Evolutionary conservation across 2,113 vertebrate genomes (phyloP).

Genomic region (Apteryx owenii): DNA sequence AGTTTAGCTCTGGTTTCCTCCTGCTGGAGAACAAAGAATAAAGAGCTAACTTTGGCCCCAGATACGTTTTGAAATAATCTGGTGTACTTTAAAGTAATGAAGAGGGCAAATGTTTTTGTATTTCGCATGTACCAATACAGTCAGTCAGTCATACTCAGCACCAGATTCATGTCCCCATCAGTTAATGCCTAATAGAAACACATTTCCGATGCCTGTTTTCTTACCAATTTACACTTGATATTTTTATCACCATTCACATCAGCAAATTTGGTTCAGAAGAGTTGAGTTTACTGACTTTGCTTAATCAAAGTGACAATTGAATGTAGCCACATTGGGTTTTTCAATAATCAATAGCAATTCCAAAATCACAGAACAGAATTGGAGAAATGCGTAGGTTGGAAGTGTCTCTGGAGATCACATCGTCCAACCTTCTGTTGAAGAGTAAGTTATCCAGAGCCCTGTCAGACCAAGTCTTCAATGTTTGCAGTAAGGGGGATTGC

Average conservation of each 20-base stretch:
- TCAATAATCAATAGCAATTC: not conserved
- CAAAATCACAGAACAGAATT: not conserved
- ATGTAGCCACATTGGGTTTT: not conserved
- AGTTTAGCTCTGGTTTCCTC: not conserved
- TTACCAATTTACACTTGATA: not conserved
- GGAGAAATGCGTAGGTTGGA: not conserved
- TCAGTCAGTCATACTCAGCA: not conserved
- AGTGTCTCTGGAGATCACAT: not conserved
- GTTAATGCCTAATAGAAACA: not conserved
- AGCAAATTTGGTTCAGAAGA: not conserved
- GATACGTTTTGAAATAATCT: not conserved
- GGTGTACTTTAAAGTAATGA: not conserved
- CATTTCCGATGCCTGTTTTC: not conserved
- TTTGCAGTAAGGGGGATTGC: not conserved
- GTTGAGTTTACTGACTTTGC: not conserved
- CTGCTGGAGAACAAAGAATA: not conserved
- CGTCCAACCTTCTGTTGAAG: not conserved
- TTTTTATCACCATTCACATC: not conserved
- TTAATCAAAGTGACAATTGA: not conserved
- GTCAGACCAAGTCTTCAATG: not conserved
- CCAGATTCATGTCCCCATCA: not conserved
- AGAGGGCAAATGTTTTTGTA: not conserved
- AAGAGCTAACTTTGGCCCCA: not conserved
- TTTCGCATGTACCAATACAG: not conserved
- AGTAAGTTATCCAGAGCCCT: not conserved